Percentiles rank a stretch among this genome's conserved stretches.
phyloP scores from a whole-genome alignment of 2,113 vertebrate species.

The Chinchilla lanigera region DNA sequence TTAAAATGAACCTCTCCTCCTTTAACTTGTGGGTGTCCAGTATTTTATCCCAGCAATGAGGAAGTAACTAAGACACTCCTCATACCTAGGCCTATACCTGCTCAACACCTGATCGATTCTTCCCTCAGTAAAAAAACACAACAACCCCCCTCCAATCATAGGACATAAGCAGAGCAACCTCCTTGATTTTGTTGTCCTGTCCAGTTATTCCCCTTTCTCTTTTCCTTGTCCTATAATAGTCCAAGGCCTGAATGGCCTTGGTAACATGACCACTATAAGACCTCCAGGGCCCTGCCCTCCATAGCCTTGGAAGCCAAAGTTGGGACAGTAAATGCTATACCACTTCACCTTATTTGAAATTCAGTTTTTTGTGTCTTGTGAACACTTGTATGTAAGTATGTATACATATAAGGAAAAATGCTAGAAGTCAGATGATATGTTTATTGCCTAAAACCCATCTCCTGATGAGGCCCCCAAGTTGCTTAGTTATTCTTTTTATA shows the following conservation, averaged over 20 bases:
- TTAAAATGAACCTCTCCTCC: background rate
- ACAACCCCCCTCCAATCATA: background rate
- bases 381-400: background rate
- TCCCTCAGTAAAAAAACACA: background rate
- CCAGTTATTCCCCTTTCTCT: background rate
- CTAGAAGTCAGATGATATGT: background rate
- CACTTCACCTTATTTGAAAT: background rate
- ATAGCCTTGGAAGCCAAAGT: background rate
- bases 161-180: background rate
- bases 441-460: background rate
- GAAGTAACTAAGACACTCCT: background rate
- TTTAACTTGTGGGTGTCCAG: background rate
- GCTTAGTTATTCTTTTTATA: background rate
- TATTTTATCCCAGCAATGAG: background rate
- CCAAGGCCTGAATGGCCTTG: background rate
- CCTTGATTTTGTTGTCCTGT: background rate
- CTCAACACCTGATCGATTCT: background rate
- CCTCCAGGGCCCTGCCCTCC: background rate
- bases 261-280: background rate
- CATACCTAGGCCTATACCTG: background rate
- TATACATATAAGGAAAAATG: background rate
- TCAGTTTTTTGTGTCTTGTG: background rate
- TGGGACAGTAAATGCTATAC: background rate
- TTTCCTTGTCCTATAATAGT: background rate
- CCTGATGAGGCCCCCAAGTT: background rate